Conservation (phyloP, 1,140 invertebrate species). For the Diuraphis noxia region DNA sequence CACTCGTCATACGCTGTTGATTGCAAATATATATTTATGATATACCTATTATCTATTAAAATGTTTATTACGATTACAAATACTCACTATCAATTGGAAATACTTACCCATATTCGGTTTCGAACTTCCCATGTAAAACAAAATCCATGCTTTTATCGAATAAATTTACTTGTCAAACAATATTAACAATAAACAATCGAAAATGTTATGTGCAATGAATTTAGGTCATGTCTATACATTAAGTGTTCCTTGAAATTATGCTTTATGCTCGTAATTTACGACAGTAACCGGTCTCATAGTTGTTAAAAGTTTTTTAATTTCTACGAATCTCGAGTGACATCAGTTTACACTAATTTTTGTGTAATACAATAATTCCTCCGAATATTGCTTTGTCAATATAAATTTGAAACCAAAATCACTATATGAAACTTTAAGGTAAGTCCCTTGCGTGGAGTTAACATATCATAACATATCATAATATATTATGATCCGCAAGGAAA, state of each 20-base stretch:
- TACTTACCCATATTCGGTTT: not conserved
- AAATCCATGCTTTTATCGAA: not conserved
- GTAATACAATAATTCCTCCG: not conserved
- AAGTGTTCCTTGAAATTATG: not conserved
- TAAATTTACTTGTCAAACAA: not conserved
- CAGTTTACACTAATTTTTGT: not conserved
- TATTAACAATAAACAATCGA: not conserved
- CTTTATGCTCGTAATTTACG: not conserved
- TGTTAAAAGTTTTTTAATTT: not conserved
- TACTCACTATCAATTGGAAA: not conserved
- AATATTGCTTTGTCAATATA: not conserved
- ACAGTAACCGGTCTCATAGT: not conserved
- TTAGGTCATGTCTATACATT: too few species aligned
- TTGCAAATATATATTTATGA: not conserved
- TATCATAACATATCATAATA: not conserved
- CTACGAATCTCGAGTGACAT: not conserved
- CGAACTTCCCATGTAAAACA: not conserved
- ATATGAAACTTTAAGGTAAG: not conserved
- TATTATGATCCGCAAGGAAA: not conserved
- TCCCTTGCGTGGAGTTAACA: not conserved
- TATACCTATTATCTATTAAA: too few species aligned
- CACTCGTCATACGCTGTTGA: not conserved
- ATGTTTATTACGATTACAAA: not conserved
- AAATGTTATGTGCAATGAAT: not conserved
- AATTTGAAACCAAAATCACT: not conserved